Base-by-base conservation (phyloP, 2,888 invertebrate species). In the Melanargia galathea region DNA sequence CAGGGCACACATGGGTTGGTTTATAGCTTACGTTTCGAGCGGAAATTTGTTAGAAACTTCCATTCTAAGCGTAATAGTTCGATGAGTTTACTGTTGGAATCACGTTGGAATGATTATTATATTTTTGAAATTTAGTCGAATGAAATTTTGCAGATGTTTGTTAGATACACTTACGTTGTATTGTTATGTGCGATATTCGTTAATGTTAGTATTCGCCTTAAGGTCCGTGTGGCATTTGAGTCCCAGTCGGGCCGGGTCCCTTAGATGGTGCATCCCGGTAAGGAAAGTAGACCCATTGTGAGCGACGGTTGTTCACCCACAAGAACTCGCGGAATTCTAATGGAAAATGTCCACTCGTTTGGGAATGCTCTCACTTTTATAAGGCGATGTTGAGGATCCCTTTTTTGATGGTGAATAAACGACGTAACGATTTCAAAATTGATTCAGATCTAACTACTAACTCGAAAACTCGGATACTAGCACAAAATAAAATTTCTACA, bases 211-310 rank as follows among this genome's bases (percentile, higher is more conserved):
- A 43, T 43, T 55, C 57, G 13, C 57, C 45, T 72, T 68, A 66
- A 66, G 63, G 60, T 60, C 63, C 52, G 56, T 65, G 70, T 62
- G 68, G 71, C 30, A 58, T 60, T 63, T 60, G 56, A 67, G 70
- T 61, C 66, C 64, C 54, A 64, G 68, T 62, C 70, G 64, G 64
- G 69, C 62, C 66, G 57, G 66, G 63, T 65, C 56, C 84, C 81
- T 57, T 79, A 82, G 70, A 80, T 72, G 84, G 83, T 63, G 69
- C 56, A 65, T 64, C 87, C 84, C 74, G 67, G 73, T 84, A 89
- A 83, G 89, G 90, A 86, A 87, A 83, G 86, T 82, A 76, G 86
- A 76, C 78, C 83, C 81, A 89, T 90, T 90, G 89, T 90, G 75
- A 71, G 62, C 71, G 72, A 67, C 80, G 87, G 83, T 82, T 84